Conservation (phyloP, 2,113 vertebrate species). For the Channa maculata region DNA sequence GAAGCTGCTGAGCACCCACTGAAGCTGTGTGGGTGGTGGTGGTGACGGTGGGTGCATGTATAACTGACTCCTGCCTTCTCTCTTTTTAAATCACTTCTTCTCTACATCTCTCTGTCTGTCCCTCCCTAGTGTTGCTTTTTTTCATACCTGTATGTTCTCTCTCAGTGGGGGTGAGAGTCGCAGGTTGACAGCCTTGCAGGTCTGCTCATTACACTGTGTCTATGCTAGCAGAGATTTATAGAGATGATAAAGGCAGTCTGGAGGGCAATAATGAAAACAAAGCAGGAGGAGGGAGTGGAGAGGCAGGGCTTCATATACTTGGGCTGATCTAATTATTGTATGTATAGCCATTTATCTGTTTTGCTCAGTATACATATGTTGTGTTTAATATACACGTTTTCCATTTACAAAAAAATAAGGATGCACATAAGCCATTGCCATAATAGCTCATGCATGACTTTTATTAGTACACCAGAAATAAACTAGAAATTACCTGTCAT, state of each 20-base stretch:
- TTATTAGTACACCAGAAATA: no score
- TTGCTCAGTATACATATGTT: no score
- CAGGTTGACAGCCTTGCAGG: constrained; percentile 67
- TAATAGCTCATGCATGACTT: no score
- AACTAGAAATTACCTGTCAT: no score
- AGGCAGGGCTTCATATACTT: constrained; percentile 19
- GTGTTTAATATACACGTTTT: no score
- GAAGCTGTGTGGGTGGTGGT: not conserved
- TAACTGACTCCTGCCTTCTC: constrained; percentile 14
- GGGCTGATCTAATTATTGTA: not conserved
- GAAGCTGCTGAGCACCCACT: no score
- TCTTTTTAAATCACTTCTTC: constrained; percentile 28
- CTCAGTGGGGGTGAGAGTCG: constrained; percentile 49
- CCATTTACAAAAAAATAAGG: no score
- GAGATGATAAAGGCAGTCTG: constrained; percentile 79
- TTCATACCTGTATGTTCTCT: constrained; percentile 24
- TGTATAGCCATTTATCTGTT: no score
- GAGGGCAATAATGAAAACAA: constrained; percentile 73
- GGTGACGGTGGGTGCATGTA: not conserved
- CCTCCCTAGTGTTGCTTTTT: constrained; percentile 10
- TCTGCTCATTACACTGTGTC: constrained; percentile 73
- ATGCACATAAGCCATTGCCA: no score
- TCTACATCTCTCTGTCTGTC: constrained; percentile 32
- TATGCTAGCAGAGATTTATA: constrained; percentile 77
- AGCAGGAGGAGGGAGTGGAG: constrained; percentile 18